Conservation (phyloP, 2,888 invertebrate genomes). For the Ellobium chinense region DNA sequence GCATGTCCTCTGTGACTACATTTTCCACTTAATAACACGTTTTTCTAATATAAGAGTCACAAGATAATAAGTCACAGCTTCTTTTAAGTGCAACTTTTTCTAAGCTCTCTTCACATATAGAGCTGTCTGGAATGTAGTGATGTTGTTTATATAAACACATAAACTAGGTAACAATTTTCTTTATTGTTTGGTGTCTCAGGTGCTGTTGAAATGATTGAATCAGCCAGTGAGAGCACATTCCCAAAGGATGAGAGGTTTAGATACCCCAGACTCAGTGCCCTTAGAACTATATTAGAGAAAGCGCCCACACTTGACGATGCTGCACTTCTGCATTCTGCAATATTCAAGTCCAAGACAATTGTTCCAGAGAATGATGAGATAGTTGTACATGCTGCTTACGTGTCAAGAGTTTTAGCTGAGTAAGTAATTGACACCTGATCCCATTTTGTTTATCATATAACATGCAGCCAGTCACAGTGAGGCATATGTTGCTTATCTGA, state of each 20-base stretch:
- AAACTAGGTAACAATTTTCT: neutral
- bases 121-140: no score
- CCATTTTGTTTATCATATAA: no score
- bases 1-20: no score
- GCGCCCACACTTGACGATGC: slow-evolving; percentile 28
- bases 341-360: neutral
- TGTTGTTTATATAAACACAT: no score
- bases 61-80: no score
- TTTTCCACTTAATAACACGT: no score
- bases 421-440: slow-evolving; percentile 10
- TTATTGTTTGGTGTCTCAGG: neutral
- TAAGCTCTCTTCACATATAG: no score
- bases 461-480: no score
- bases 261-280: neutral
- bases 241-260: neutral
- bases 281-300: neutral
- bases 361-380: neutral
- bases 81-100: no score
- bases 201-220: slow-evolving; percentile 23
- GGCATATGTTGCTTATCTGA: no score
- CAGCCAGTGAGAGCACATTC: slow-evolving; percentile 13
- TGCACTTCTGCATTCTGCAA: neutral
- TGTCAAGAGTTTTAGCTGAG: neutral
- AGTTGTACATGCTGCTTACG: slow-evolving; percentile 19
- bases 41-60: no score